Percentiles rank a stretch among this genome's conserved stretches.
phyloP scores from a whole-genome alignment of 2,797 vertebrate species.

The Synanceia verrucosa region DNA sequence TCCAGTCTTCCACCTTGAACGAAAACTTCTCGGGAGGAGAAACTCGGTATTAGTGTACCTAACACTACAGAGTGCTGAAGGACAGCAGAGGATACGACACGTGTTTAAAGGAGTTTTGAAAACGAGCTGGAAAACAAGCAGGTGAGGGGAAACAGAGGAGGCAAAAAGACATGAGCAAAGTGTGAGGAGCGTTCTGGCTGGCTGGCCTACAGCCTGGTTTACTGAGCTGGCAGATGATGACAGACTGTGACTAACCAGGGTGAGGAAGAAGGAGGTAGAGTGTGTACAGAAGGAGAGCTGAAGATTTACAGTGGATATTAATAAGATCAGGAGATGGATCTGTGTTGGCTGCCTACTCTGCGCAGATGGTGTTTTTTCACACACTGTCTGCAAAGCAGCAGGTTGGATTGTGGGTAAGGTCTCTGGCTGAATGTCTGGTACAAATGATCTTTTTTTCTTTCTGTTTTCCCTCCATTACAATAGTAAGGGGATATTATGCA shows the following conservation, averaged over 20 bases:
- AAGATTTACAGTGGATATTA: neutral
- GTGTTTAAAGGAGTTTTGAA: neutral
- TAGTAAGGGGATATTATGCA: neutral
- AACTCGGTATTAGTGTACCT: no score
- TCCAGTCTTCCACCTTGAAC: no score
- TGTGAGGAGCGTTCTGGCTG: neutral
- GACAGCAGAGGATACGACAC: neutral
- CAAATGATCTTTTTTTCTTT: neutral
- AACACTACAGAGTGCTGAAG: no score
- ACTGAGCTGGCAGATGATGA: slow-evolving; percentile 20
- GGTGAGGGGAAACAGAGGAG: neutral
- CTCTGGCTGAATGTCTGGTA: neutral
- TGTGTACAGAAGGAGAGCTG: neutral
- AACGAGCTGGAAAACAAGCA: neutral
- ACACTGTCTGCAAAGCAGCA: slow-evolving; percentile 2
- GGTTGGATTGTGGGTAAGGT: slow-evolving; percentile 43
- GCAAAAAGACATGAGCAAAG: neutral
- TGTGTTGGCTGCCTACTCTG: neutral
- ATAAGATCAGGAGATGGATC: neutral
- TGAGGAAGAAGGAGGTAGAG: neutral
- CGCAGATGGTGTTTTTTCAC: slow-evolving; percentile 42
- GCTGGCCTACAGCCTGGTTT: neutral
- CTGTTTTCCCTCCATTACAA: neutral
- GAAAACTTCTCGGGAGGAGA: no score
- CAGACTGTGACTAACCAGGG: slow-evolving; percentile 2